Percentiles rank a stretch among this genome's conserved stretches.
These are phyloP conservation scores for Periplaneta americana DNA, from an alignment of 1,140 invertebrate genomes.

Conservation along the genomic window DNA sequence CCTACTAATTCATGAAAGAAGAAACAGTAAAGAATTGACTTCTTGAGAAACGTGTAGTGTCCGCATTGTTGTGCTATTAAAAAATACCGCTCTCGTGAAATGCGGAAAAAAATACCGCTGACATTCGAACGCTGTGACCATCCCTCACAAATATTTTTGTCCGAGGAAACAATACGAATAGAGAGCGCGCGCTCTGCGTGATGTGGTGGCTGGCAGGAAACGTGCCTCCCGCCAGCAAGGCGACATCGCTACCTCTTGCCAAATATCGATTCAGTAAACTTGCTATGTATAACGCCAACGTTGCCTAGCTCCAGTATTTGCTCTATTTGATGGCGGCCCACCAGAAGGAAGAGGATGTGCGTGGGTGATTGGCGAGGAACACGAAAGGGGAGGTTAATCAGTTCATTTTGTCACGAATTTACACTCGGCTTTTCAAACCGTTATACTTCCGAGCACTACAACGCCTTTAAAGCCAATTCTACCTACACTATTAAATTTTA, in stretches of 20 bases:
- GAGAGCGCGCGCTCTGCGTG: background rate
- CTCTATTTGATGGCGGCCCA: background rate
- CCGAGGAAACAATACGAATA: background rate
- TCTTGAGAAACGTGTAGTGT: no score
- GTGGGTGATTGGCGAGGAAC: background rate
- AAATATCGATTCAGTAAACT: background rate
- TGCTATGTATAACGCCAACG: background rate
- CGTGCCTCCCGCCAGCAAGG: background rate
- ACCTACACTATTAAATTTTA: no score
- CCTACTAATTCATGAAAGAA: no score
- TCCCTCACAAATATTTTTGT: background rate
- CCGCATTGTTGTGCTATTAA: no score
- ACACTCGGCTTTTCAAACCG: no score
- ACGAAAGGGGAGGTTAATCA: background rate
- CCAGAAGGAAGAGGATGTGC: background rate
- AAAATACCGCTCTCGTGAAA: no score
- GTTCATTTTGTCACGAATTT: background rate
- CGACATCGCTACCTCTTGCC: background rate
- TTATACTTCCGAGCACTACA: no score
- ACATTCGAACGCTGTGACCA: no score
- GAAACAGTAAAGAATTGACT: no score
- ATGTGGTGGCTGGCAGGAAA: background rate
- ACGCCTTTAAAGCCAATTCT: no score
- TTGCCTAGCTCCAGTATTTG: background rate
- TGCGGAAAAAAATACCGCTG: no score